phyloP scores from a whole-genome alignment of 2,113 vertebrate species.

The Anser brachyrhynchus region DNA sequence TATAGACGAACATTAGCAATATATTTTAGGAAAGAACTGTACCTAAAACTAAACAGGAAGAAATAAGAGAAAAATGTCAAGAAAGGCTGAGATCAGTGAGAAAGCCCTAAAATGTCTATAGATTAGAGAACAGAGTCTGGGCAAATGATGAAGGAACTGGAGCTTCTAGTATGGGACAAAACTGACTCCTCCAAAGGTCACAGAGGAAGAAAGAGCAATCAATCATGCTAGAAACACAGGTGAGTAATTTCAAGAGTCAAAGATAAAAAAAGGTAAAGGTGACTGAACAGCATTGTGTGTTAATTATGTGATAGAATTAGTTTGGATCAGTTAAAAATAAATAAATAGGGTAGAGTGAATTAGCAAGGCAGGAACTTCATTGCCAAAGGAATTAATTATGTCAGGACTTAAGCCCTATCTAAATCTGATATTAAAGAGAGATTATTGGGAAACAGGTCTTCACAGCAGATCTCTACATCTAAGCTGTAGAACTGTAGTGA shows the following conservation, averaged over 20 bases:
- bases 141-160: background rate
- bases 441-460: background rate
- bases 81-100: background rate
- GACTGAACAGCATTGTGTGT: background rate
- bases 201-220: background rate
- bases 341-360: background rate
- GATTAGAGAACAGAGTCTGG: background rate
- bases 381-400: background rate
- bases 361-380: background rate
- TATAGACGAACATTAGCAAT: background rate
- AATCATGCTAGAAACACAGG: background rate
- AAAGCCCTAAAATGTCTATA: background rate
- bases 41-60: background rate
- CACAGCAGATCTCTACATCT: background rate
- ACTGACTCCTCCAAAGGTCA: background rate
- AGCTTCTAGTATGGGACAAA: background rate
- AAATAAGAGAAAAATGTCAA: background rate
- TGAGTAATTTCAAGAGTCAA: background rate
- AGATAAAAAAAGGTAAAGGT: conserved; percentile 42
- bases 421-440: background rate
- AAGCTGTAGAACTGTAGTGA: background rate
- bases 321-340: conserved; percentile 14
- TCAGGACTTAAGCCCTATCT: background rate
- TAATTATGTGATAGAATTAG: conserved; percentile 38
- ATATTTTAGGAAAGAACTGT: background rate